Evolutionary conservation across 2,797 vertebrate species (phyloP), one percentile per base, ranked within the genome.

Genomic region (Silurus lanzhouensis): DNA sequence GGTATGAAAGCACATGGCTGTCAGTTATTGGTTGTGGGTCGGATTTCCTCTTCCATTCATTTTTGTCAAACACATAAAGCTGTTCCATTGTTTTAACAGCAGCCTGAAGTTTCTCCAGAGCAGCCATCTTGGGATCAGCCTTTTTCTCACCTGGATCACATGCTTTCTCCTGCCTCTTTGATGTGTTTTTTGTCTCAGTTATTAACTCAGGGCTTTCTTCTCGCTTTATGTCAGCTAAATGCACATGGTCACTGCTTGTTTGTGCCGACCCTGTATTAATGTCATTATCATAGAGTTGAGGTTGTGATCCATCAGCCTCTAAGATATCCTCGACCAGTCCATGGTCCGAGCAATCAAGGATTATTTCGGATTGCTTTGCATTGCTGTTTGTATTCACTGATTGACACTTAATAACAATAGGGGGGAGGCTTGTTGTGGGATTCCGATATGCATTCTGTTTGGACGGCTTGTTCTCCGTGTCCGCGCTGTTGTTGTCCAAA

Each of bases 51-150:
- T 97, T 98, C 98, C 98, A 99, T 83, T 99, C 97, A 0, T 97
- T 96, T 71, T 93, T 95, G 66, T 96, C 95, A 90, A 97, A 98
- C n/a, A 97, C 96, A 63, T 99, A 99, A 0, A 99, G 94, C 87
- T 99, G 96, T 83, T 99, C 98, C 98, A 99, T 99, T 67, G 97
- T 99, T 84, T 97, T 95, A 83, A 99, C 97, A 0, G 98, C 98
- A 0, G 97, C 98, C 14, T 97, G 97, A 55, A 99, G 94, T 91
- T 98, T 99, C 83, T 97, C 95, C 86, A 99, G 89, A 0, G 98
- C 97, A 1, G 88, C 90, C 88, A 93, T 90, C 68, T 94, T 94
- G 0, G 94, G 86, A 38, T 96, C 96, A 0, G 90, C n/a, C 81
- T 93, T 93, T 82, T 95, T 96, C 0, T 97, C 96, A 9, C 92